A percentile compares a stretch with the other conserved stretches of the same genome.
Evolutionary conservation across 2,113 vertebrate species (phyloP).

Genomic region (Merops nubicus): DNA sequence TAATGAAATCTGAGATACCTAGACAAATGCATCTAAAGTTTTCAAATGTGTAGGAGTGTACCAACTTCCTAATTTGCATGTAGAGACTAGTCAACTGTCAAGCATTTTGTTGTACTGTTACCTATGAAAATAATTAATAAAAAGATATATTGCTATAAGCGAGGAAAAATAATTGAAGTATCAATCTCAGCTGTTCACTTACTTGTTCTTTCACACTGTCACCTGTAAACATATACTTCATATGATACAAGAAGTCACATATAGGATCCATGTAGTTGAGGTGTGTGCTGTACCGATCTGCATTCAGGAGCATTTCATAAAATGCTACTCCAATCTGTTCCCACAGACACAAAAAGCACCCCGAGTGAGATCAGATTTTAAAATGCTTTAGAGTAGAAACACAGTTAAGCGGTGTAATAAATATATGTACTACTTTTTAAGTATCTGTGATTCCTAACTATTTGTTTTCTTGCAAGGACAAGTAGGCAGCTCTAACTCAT

Average conservation of each 20-base stretch:
- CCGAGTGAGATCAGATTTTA: neutral
- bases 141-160: neutral
- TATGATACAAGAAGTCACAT: slow-evolving; percentile 98
- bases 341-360: neutral
- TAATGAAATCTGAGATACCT: neutral
- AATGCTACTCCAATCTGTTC: slow-evolving; percentile 95
- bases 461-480: neutral
- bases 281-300: slow-evolving; percentile 91
- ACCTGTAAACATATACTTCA: slow-evolving; percentile 99
- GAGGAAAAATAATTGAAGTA: neutral
- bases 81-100: neutral
- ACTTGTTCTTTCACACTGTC: slow-evolving; percentile 99
- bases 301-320: slow-evolving; percentile 97
- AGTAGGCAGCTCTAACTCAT: neutral
- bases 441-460: neutral
- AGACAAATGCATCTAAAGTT: neutral
- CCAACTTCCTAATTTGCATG: neutral
- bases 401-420: neutral
- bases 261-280: slow-evolving; percentile 96
- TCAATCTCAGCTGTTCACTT: slow-evolving; percentile 24
- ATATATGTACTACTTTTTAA: neutral
- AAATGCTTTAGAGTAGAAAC: neutral
- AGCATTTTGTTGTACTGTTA: neutral
- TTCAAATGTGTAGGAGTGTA: neutral
- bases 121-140: neutral